Conservation (phyloP, 64 coral and sea anemone species). For the Acropora tenuis region DNA sequence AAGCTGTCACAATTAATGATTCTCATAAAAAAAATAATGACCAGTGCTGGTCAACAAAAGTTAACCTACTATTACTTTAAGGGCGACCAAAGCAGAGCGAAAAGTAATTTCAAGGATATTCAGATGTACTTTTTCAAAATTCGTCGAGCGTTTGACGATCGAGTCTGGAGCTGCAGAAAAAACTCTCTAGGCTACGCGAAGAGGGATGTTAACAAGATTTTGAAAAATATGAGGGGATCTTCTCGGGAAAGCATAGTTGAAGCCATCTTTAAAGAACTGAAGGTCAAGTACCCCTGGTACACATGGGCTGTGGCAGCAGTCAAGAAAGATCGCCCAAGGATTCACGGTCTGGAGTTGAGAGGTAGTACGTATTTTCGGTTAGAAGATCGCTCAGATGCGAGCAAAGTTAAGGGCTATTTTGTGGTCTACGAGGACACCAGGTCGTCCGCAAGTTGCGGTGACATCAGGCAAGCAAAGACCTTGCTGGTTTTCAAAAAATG, state of each 20-base stretch:
- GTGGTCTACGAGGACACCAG: neutral
- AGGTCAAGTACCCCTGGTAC: conserved; percentile 15
- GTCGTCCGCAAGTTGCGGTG: neutral
- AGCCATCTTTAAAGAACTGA: conserved; percentile 10
- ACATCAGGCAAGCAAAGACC: neutral
- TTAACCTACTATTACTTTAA: conserved; percentile 9
- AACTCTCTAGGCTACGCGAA: neutral
- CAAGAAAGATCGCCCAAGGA: neutral
- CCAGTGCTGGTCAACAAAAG: conserved; percentile 14
- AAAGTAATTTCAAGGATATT: neutral
- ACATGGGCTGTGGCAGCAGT: conserved; percentile 16
- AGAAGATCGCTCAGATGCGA: neutral
- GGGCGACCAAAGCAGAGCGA: conserved; percentile 1
- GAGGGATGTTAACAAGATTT: conserved; percentile 22
- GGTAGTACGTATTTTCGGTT: neutral
- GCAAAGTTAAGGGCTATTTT: neutral
- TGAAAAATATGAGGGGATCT: neutral
- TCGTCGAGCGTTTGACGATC: conserved; percentile 19
- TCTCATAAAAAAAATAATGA: conserved; percentile 31
- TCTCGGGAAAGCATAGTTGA: neutral
- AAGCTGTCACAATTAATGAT: conserved; percentile 27
- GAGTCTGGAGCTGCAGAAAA: conserved; percentile 15
- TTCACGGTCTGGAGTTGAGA: neutral
- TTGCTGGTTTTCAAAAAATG: conserved; percentile 30
- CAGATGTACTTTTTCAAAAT: conserved; percentile 9